These are phyloP conservation scores for Polyommatus icarus DNA, from an alignment of 2,888 invertebrate species.

Conservation along the genomic window DNA sequence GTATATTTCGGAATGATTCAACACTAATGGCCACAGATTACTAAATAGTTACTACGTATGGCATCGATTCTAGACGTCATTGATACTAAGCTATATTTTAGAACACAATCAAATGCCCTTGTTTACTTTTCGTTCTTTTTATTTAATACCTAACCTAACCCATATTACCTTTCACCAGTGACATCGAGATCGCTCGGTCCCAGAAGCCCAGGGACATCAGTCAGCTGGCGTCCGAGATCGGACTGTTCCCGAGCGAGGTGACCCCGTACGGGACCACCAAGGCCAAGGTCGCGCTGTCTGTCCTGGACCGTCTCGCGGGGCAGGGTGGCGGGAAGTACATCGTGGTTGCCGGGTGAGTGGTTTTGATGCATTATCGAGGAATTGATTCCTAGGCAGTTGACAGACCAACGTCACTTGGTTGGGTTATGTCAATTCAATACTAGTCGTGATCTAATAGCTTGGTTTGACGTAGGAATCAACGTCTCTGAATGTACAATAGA, in stretches of 20 bases:
- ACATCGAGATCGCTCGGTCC: constrained; percentile 93
- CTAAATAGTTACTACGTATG: too few relatives aligned
- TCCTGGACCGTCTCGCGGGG: constrained; percentile 86
- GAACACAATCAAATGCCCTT: too few relatives aligned
- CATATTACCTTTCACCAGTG: constrained; percentile 74
- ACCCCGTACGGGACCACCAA: constrained; percentile 96
- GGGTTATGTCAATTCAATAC: too few relatives aligned
- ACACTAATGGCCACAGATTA: too few relatives aligned
- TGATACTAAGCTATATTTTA: too few relatives aligned
- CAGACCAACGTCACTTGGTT: too few relatives aligned
- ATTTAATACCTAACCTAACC: not conserved
- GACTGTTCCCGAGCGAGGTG: constrained; percentile 88
- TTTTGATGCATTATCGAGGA: not conserved
- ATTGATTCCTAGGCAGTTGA: too few relatives aligned
- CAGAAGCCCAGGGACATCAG: constrained; percentile 93
- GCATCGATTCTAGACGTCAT: too few relatives aligned
- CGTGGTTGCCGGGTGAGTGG: constrained; percentile 93
- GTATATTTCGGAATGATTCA: too few relatives aligned
- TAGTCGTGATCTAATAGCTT: too few relatives aligned
- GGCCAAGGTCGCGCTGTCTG: constrained; percentile 93
- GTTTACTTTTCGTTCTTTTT: not conserved
- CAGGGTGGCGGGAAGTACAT: constrained; percentile 93
- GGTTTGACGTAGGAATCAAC: too few relatives aligned
- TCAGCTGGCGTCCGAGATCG: constrained; percentile 90
- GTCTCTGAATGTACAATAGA: too few relatives aligned